phyloP scores from a whole-genome alignment of 2,113 vertebrate genomes.

The Scytalopus superciliaris region DNA sequence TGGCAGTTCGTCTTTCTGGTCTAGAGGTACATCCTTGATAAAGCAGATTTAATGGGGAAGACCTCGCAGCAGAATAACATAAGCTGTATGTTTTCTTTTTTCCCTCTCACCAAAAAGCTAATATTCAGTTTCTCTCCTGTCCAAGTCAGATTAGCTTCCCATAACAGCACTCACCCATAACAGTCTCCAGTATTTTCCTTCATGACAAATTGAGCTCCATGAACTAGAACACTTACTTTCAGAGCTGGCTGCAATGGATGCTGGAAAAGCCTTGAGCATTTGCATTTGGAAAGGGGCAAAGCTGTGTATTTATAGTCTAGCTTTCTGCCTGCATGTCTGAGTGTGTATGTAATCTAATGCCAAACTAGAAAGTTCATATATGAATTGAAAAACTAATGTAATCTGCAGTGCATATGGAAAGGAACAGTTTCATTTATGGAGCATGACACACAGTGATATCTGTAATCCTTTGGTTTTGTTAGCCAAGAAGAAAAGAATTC shows the following conservation, averaged over 20 bases:
- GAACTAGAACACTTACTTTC: slow-evolving; percentile 19
- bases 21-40: background rate
- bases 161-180: slow-evolving; percentile 19
- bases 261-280: background rate
- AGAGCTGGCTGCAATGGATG: background rate
- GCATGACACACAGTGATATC: background rate
- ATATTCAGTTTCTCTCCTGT: slow-evolving; percentile 26
- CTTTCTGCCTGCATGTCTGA: background rate
- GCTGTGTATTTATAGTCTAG: background rate
- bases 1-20: slow-evolving; percentile 20
- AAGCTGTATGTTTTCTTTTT: background rate
- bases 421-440: background rate
- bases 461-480: background rate
- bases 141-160: slow-evolving; percentile 38
- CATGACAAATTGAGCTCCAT: slow-evolving; percentile 11
- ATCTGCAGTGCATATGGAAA: background rate
- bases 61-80: background rate
- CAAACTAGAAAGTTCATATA: slow-evolving; percentile 31
- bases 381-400: background rate
- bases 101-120: background rate
- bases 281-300: slow-evolving; percentile 33
- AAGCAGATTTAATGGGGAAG: background rate
- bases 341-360: slow-evolving; percentile 21
- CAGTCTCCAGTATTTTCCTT: slow-evolving; percentile 33
- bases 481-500: background rate